Conservation (phyloP, 2,113 vertebrate genomes). For the Nannobrachium achirus region DNA sequence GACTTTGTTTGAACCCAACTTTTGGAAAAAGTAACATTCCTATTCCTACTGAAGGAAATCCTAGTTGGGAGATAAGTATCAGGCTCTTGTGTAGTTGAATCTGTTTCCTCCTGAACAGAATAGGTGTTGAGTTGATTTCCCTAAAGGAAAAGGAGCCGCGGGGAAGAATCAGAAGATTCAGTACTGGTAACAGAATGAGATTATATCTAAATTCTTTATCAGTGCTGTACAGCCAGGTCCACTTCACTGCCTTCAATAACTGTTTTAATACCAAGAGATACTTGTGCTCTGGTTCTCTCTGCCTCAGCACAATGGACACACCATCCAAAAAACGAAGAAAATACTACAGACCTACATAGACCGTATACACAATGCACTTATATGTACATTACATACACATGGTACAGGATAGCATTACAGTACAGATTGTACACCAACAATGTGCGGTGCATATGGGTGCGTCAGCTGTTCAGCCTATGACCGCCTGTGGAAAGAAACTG, state of each 20-base stretch:
- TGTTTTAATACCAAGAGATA: not conserved
- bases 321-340: no score
- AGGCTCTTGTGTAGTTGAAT: slow-evolving; percentile 11
- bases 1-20: not conserved
- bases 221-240: slow-evolving; percentile 38
- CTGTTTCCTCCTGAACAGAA: slow-evolving; percentile 54
- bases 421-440: no score
- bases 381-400: no score
- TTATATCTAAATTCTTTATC: slow-evolving; percentile 37
- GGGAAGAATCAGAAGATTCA: slow-evolving; percentile 6
- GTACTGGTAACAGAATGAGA: slow-evolving; percentile 15
- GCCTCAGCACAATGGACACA: no score
- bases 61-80: slow-evolving; percentile 32
- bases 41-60: not conserved
- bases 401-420: no score
- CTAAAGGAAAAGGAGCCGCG: slow-evolving; percentile 18
- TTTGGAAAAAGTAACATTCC: not conserved
- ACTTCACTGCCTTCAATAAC: not conserved
- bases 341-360: no score
- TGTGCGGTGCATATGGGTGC: no score
- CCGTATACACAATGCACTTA: no score
- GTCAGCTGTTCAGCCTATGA: no score
- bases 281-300: no score
- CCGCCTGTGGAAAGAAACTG: no score
- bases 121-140: slow-evolving; percentile 40